Base-by-base conservation (phyloP, 2,888 invertebrate genomes). In the Amaurobius ferox region DNA sequence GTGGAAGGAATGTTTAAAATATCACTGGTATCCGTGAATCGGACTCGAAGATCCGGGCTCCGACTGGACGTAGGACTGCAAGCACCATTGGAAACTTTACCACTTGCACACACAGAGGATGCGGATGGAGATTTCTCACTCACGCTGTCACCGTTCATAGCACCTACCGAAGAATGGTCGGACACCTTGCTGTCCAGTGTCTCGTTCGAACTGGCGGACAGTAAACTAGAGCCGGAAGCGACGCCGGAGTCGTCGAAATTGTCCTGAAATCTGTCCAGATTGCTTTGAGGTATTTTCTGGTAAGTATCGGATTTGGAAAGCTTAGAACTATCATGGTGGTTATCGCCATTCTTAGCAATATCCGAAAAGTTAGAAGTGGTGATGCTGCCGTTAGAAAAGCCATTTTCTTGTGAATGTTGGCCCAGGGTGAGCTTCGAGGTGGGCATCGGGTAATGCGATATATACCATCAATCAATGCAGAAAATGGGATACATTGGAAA, bases 11-110 rank as follows among this genome's bases (percentile, higher is more conserved):
- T 64, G n/a, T 1, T 39, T 16, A 40, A 39, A 68, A 13, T 28
- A 64, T 1, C 28, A 16, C 30, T 30, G 16, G 23, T 55, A 23
- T 55, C 55, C 3, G 11, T 30, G 13, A 66, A 68, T 7, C 39
- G 71, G 1, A 85, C 76, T 32, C 71, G 76, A 23, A 64, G 48
- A 16, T 76, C 71, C 28, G 83, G 76, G 78, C 61, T 85, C 2
- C 64, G 13, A n/a, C 66, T 62, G 70, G 61, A 35, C 62, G 73
- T 62, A 48, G 79, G 40, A 19, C 0, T 29, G 30, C 32, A 55
- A 16, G 61, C 70, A 71, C 39, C 35, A 29, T n/a, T 32, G 19
- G 78, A 70, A 9, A 26, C 0, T n/a, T 6, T 23, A 1, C 9
- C 9, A 35, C 35, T 35, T 35, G 44, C 16, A 44, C 44, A n/a